Evolutionary conservation across 2,113 vertebrate genomes (phyloP), one percentile per base, ranked within the genome.

Genomic region (Meles meles): DNA sequence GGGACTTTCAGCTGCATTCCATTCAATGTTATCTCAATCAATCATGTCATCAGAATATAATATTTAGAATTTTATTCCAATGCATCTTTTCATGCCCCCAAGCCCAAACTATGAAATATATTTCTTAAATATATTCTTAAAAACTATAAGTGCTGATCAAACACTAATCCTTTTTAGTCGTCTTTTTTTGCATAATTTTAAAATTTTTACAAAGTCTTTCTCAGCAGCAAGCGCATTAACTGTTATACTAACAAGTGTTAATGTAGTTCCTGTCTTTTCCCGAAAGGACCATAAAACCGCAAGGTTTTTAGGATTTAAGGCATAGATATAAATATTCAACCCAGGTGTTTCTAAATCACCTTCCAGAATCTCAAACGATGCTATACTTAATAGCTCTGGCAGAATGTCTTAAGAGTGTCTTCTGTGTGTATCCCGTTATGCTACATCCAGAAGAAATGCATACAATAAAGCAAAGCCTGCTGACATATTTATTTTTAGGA

Each of bases 281-380:
- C 98, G 7, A 76, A 98, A 98, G 98, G 94, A 96, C 98, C 96
- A 95, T 99, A 99, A 99, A 99, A 98, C 69, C 72, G 88, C 63
- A 98, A 96, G 34, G 96, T 98, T 98, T 98, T 98, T 98, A 99
- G 98, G 98, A 98, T 98, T 98, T 98, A 98, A 96, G 97, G 94
- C 97, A 90, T 84, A 88, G 94, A 95, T 97, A 98, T 99, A 99
- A 99, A 99, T 99, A 99, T 98, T 98, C 83, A 20, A 83, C 96
- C 98, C 99, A 99, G 98, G 98, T 99, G 99, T 98, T 99, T 98
- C 97, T 98, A 98, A 98, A 98, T 97, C 98, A 98, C 96, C 98
- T 98, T 98, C 87, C 37, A 84, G 96, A 98, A 98, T 97, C 97
- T 98, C 94, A 98, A 98, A 98, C 84, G 10, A 98, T 98, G 97